These are phyloP conservation scores for Lasius fuliginosus DNA, from an alignment of 2,888 invertebrate species.

Conservation along the genomic window DNA sequence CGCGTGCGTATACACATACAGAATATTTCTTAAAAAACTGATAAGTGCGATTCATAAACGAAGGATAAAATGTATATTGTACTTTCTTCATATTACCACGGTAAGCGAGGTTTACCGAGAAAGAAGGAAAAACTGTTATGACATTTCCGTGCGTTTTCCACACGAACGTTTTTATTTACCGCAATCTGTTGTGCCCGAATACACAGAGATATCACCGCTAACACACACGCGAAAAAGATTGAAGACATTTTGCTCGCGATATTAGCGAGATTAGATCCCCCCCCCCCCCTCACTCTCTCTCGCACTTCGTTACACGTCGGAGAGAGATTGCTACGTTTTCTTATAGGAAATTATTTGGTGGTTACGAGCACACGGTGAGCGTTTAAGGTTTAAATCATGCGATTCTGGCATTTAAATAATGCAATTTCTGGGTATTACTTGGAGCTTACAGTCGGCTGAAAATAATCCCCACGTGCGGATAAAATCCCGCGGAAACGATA, in stretches of 20 bases:
- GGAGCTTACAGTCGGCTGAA: slow-evolving; percentile 36
- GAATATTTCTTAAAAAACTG: neutral
- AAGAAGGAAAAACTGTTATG: slow-evolving; percentile 42
- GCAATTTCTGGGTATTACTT: slow-evolving; percentile 47
- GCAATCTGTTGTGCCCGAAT: slow-evolving; percentile 33
- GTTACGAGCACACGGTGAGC: neutral
- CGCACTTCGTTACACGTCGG: neutral
- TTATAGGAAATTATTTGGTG: slow-evolving; percentile 30
- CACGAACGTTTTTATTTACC: slow-evolving; percentile 32
- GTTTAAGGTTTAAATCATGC: slow-evolving; percentile 41
- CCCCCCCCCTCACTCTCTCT: neutral
- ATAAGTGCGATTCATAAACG: neutral
- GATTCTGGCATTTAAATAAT: slow-evolving; percentile 38
- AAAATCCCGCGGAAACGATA: slow-evolving; percentile 34
- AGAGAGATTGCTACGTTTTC: neutral
- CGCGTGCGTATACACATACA: neutral
- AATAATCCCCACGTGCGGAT: slow-evolving; percentile 20
- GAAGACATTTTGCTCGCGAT: slow-evolving; percentile 9
- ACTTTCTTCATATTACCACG: neutral
- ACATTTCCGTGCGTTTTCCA: slow-evolving; percentile 27
- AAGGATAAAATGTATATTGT: slow-evolving; percentile 5
- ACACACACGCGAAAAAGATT: slow-evolving; percentile 21
- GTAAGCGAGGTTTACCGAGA: slow-evolving; percentile 30
- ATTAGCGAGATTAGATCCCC: slow-evolving; percentile 52
- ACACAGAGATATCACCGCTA: neutral